These are phyloP conservation scores for Amorpha juglandis DNA, from an alignment of 2,888 invertebrate species.

Conservation along the genomic window DNA sequence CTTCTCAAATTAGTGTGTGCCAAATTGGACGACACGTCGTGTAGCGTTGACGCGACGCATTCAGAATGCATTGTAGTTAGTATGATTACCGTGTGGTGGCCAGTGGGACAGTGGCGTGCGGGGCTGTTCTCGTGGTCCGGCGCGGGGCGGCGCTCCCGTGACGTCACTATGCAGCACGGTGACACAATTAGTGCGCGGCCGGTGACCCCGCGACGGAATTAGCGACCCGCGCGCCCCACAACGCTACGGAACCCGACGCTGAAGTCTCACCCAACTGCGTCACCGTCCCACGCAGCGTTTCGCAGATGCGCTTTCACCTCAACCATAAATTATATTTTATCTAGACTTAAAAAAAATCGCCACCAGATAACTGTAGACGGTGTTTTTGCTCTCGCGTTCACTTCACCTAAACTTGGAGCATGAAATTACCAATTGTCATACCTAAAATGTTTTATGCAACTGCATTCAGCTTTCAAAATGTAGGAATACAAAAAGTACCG, in stretches of 20 bases:
- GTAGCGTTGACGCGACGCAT: not conserved
- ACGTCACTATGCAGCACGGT: slow-evolving; percentile 32
- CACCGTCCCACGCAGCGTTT: slow-evolving; percentile 17
- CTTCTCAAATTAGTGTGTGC: not conserved
- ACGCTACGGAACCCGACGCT: slow-evolving; percentile 7
- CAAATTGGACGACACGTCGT: not conserved
- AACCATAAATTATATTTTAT: slow-evolving; percentile 15
- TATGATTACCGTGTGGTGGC: not conserved
- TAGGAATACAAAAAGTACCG: not conserved
- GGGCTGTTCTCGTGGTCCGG: not conserved
- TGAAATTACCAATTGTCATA: slow-evolving; percentile 2
- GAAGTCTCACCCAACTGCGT: slow-evolving; percentile 16
- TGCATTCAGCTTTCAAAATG: slow-evolving; percentile 8
- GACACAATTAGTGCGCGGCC: slow-evolving; percentile 61
- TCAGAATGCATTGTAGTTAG: not conserved
- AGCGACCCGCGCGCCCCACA: slow-evolving; percentile 48
- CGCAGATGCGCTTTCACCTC: slow-evolving; percentile 23
- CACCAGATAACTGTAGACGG: not conserved
- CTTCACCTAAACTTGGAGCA: not conserved
- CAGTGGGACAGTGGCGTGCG: not conserved
- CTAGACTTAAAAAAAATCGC: slow-evolving; percentile 8
- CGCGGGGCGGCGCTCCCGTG: slow-evolving; percentile 6
- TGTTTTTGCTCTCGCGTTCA: not conserved
- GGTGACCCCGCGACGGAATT: slow-evolving; percentile 74
- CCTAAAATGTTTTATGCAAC: slow-evolving; percentile 11